Percentiles rank a stretch among this genome's conserved stretches.
Conservation (phyloP, 2,888 invertebrate species). For the Caenorhabditis sp. region DNA sequence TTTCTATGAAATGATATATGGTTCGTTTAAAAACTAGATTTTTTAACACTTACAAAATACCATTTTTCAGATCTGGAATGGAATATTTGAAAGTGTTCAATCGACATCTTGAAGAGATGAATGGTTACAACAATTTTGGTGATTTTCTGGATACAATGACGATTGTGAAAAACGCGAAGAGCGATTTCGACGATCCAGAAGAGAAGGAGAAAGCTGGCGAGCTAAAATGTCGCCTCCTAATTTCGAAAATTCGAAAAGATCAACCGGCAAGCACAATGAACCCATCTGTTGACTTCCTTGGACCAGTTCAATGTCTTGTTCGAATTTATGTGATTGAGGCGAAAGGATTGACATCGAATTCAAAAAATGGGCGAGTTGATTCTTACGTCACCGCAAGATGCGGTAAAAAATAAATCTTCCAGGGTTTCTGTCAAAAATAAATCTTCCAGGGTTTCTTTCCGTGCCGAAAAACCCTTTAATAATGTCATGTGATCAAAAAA, state of each 20-base stretch:
- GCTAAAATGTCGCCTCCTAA: constrained; percentile 34
- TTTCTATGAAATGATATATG: no score
- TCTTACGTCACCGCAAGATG: constrained; percentile 58
- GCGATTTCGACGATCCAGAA: constrained; percentile 57
- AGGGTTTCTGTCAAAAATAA: no score
- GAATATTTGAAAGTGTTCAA: constrained; percentile 73
- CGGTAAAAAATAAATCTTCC: no score
- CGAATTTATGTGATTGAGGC: constrained; percentile 66
- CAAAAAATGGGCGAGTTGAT: constrained; percentile 53
- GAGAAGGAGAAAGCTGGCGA: constrained; percentile 70
- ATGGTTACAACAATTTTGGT: constrained; percentile 71
- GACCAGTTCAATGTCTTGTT: constrained; percentile 37
- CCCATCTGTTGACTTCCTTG: constrained; percentile 62
- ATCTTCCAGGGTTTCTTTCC: no score
- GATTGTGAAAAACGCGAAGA: constrained; percentile 37
- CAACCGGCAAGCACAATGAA: constrained; percentile 11
- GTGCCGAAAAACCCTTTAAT: no score
- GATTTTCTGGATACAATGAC: constrained; percentile 74
- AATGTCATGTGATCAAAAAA: no score
- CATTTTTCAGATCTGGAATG: constrained; percentile 61
- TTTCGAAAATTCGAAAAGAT: constrained; percentile 27
- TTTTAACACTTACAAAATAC: no score
- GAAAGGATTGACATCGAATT: constrained; percentile 44
- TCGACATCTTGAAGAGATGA: constrained; percentile 73
- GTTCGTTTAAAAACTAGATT: no score